A percentile compares a stretch with the other conserved stretches of the same genome.
Evolutionary conservation across 2,797 vertebrate species (phyloP).

Genomic region (Microchirus variegatus): DNA sequence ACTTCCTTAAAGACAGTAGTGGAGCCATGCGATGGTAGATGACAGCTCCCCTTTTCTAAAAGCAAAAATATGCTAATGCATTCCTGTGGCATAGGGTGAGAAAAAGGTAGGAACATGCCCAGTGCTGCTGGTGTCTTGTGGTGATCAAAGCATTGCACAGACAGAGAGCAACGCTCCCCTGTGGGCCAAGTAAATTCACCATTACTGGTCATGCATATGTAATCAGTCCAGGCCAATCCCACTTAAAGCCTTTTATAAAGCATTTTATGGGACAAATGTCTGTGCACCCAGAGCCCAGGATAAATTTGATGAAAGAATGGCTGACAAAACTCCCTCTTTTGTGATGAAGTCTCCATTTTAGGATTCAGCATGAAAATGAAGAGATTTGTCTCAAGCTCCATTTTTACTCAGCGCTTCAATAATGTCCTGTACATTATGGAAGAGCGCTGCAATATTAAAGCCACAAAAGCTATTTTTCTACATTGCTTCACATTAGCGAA

Average conservation of each 20-base stretch:
- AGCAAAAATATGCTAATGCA: conserved; percentile 58
- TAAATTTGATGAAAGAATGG: conserved; percentile 30
- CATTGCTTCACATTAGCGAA: conserved; percentile 13
- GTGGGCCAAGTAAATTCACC: conserved; percentile 63
- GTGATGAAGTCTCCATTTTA: conserved; percentile 20
- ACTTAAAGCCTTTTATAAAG: conserved; percentile 59
- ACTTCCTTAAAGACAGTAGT: conserved; percentile 53
- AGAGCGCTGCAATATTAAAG: conserved; percentile 17
- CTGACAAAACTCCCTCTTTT: conserved; percentile 23
- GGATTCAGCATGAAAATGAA: conserved; percentile 3
- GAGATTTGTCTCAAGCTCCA: conserved; percentile 24
- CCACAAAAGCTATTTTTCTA: conserved; percentile 11
- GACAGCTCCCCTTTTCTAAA: conserved; percentile 47
- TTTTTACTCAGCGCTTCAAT: conserved; percentile 19
- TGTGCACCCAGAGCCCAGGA: conserved; percentile 25
- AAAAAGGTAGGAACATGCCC: conserved; percentile 60
- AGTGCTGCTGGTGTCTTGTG: conserved; percentile 61
- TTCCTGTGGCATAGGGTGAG: conserved; percentile 54
- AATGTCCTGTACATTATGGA: conserved; percentile 17
- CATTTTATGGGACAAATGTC: conserved; percentile 56
- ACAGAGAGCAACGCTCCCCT: conserved; percentile 57
- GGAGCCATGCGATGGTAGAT: conserved; percentile 44
- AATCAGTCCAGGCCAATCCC: conserved; percentile 53
- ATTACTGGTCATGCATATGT: conserved; percentile 58
- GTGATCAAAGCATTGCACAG: conserved; percentile 71